Percentiles rank a stretch among this genome's conserved stretches.
Conservation (phyloP, 2,888 invertebrate species). For the Tipula confusa region DNA sequence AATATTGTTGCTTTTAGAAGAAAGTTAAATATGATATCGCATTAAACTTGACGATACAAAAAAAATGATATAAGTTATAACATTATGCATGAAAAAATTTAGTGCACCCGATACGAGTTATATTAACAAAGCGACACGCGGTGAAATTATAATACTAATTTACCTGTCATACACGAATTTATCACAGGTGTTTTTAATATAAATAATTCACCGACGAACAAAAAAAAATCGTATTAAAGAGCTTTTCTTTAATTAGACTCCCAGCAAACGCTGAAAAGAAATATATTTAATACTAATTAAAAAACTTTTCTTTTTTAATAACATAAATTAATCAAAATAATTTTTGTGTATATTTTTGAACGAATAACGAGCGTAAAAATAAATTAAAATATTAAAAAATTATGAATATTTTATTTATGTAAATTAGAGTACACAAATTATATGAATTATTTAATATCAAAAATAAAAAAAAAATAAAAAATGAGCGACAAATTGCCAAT, state of each 20-base stretch:
- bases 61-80: too few relatives aligned
- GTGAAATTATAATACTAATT: too few relatives aligned
- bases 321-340: not conserved
- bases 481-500: not conserved
- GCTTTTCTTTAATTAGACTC: not conserved
- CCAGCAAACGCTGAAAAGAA: not conserved
- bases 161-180: not conserved
- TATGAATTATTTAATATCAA: not conserved
- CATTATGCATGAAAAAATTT: not conserved
- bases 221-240: not conserved
- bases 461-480: not conserved
- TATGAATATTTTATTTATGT: not conserved
- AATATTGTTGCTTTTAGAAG: not conserved
- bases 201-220: not conserved
- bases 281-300: not conserved
- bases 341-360: not conserved
- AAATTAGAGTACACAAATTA: not conserved
- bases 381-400: not conserved
- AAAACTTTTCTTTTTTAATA: slow-evolving; percentile 14
- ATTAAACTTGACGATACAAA: not conserved
- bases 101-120: not conserved
- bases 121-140: too few relatives aligned
- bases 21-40: not conserved
- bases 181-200: not conserved
- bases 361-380: not conserved